Evolutionary conservation across 2,113 vertebrate species (phyloP), one percentile per base, ranked within the genome.

Genomic region (Turnix velox): DNA sequence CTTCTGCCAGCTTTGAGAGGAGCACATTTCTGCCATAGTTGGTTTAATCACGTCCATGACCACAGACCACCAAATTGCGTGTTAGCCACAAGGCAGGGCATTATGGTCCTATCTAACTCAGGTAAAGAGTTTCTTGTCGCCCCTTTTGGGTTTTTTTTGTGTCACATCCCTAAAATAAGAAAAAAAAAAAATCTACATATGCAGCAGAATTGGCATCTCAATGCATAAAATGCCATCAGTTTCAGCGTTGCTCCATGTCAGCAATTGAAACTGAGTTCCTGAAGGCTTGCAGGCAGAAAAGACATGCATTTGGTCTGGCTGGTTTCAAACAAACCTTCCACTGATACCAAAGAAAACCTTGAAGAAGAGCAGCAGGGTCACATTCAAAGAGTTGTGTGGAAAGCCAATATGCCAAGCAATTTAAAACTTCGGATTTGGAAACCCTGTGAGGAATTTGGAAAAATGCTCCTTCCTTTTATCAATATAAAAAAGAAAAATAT

Each of bases 371-470:
- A 79, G 30, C 11, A 18, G 45, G 55, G 66, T 83, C 62, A 11
- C n/a, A 18, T 78, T 68, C 68, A 92, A 78, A 87, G 46, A 19
- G 16, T 35, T 80, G 20, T 79, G 28, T 0, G 4, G 75, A 77
- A 72, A 74, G 35, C n/a, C 4, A 5, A 3, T 48, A 31, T 42
- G 71, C 17, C 39, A 66, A 28, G 18, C 54, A 57, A 39, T 17
- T 80, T 45, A 87, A 94, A 91, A 62, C n/a, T 54, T 80, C n/a
- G 33, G 33, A 58, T 63, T 73, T 85, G 49, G 65, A 87, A 73
- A 55, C 18, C 79, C 55, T 62, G 71, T 28, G 58, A 72, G 69
- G 18, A 83, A 77, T 68, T 59, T 58, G 49, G 82, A 84, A 84
- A 87, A 66, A 39, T 16, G 2, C 14, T 65, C 37, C 35, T 94